Base-by-base conservation (phyloP, 2,797 vertebrate species). In the Myripristis jacobus region DNA sequence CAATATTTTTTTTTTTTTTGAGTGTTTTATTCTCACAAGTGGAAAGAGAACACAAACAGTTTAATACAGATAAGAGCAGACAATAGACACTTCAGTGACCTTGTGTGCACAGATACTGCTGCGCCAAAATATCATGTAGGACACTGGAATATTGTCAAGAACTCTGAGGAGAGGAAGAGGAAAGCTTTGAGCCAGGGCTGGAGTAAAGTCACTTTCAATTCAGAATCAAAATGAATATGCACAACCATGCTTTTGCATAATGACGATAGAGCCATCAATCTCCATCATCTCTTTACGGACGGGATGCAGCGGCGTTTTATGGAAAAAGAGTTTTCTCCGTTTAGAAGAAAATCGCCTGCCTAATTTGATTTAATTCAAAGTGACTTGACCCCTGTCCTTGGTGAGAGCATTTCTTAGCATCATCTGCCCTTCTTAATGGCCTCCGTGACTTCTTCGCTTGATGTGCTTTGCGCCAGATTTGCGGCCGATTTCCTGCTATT, bases 341-440 rank as follows among this genome's bases (percentile, higher is more conserved):
- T 44, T 2, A 36, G 31, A 36, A 29, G n/a, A 59, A 72, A 60
- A 54, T 6, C 43, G 3, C 7, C 43, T 66, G 69, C 48, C 44
- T 13, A 16, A 11, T 2, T 38, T 57, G 83, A 83, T 75, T 69
- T 77, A 22, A 85, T 61, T 69, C 57, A 47, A 6, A 69, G 25
- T 59, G 55, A 81, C 68, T 71, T n/a, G 56, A 46, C 61, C 47
- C 73, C 73, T n/a, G 18, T 65, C 70, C 48, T 27, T 5, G 0
- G 12, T 9, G 66, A 52, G 29, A 43, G 19, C 25, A 22, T 65
- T 71, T 43, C 5, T 50, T 9, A 3, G 54, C 56, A 44, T 84
- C 66, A 44, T 73, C 66, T 61, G 48, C 69, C 54, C 56, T 21
- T 72, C 58, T 78, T 36, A 10, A 16, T 58, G 73, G 57, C 54